Evolutionary conservation across 2,113 vertebrate genomes (phyloP).

Genomic region (Ceyx margarethae): DNA sequence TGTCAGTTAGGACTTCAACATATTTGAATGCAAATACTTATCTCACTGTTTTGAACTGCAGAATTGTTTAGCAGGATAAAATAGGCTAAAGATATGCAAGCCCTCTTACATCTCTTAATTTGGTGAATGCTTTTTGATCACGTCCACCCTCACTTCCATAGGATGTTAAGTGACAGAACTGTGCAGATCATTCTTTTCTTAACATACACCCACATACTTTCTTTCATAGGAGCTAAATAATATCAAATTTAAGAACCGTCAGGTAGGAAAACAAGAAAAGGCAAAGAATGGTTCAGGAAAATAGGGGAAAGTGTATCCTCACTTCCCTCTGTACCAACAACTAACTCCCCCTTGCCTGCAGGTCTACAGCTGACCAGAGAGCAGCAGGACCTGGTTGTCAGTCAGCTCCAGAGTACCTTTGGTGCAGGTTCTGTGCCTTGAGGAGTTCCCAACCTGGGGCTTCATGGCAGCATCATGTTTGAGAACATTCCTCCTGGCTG

Average conservation of each 20-base stretch:
- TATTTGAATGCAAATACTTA: conserved; percentile 58
- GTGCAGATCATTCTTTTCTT: conserved; percentile 67
- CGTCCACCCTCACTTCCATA: conserved; percentile 69
- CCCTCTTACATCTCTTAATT: conserved; percentile 53
- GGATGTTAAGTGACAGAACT: conserved; percentile 69
- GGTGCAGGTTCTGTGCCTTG: not conserved
- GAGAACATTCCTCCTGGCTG: not conserved
- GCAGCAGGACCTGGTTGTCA: not conserved
- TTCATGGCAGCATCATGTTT: not conserved
- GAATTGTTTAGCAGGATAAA: conserved; percentile 52
- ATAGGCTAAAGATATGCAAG: conserved; percentile 58
- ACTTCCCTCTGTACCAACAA: not conserved
- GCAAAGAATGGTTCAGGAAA: conserved; percentile 6
- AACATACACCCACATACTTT: conserved; percentile 64
- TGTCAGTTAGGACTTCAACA: conserved; percentile 28
- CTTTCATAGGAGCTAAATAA: conserved; percentile 64
- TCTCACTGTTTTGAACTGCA: conserved; percentile 6
- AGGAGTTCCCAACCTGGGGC: not conserved
- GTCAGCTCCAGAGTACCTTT: not conserved
- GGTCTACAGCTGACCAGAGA: not conserved
- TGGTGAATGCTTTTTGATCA: conserved; percentile 55
- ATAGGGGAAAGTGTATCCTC: conserved; percentile 4
- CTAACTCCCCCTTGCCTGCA: not conserved
- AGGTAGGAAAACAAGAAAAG: conserved; percentile 49
- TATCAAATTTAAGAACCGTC: conserved; percentile 55